A percentile compares a stretch with the other conserved stretches of the same genome.
phyloP scores from a whole-genome alignment of 2,797 vertebrate species.

The Sebastes minor region DNA sequence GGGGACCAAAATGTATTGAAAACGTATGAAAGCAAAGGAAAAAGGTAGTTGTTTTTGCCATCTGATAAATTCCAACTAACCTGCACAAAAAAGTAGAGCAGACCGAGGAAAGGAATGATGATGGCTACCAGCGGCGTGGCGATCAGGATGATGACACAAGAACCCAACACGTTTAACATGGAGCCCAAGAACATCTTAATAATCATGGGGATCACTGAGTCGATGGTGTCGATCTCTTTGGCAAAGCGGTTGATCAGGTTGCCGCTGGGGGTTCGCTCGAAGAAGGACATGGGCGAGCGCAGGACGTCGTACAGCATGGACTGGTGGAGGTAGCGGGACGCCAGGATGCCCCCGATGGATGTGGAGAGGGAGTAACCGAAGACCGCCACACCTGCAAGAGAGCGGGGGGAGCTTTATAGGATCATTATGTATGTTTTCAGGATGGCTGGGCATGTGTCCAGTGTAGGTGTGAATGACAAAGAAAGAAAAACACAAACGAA shows the following conservation, averaged over 20 bases:
- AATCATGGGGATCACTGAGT: slow-evolving; percentile 90
- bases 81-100: slow-evolving; percentile 95
- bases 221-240: slow-evolving; percentile 96
- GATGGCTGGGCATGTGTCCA: not conserved
- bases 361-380: slow-evolving; percentile 90
- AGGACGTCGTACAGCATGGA: slow-evolving; percentile 90
- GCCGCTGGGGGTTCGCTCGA: slow-evolving; percentile 94
- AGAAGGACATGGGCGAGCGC: slow-evolving; percentile 93
- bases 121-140: slow-evolving; percentile 89
- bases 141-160: slow-evolving; percentile 89
- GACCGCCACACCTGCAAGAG: slow-evolving; percentile 85
- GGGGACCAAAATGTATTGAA: not conserved
- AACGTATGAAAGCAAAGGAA: not conserved
- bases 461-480: not conserved
- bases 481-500: not conserved
- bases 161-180: slow-evolving; percentile 88
- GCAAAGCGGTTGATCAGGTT: slow-evolving; percentile 97
- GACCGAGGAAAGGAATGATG: slow-evolving; percentile 89
- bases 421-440: not conserved
- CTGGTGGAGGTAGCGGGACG: slow-evolving; percentile 89
- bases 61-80: slow-evolving; percentile 66
- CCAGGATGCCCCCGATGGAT: slow-evolving; percentile 92
- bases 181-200: slow-evolving; percentile 98
- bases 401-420: not conserved
- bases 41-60: rapidly evolving